Conservation (phyloP, 2,888 invertebrate species). For the Sarcophaga variegata region DNA sequence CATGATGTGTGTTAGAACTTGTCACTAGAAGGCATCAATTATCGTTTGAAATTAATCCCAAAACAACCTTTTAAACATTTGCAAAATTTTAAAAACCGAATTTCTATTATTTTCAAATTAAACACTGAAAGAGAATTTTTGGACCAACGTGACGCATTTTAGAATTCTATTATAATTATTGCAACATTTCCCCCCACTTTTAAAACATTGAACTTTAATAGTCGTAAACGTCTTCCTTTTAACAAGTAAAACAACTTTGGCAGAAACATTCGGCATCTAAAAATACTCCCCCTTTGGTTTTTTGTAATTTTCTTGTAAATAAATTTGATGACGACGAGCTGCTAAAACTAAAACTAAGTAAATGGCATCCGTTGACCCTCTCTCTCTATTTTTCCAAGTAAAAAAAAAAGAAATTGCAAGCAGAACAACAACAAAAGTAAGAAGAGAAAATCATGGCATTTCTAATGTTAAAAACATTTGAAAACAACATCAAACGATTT, state of each 20-base stretch:
- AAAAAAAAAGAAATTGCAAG: conserved; percentile 1
- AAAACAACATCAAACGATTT: conserved; percentile 65
- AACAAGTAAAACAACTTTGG: neutral
- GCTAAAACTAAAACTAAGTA: neutral
- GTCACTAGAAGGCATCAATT: too few species aligned
- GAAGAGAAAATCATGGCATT: conserved; percentile 12
- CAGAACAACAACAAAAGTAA: neutral
- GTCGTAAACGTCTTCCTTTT: neutral
- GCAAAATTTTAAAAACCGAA: neutral
- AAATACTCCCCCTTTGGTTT: neutral
- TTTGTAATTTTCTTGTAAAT: neutral
- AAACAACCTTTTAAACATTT: too few species aligned
- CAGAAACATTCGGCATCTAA: neutral
- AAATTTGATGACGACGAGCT: neutral
- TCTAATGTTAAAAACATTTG: conserved; percentile 43
- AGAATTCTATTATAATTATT: neutral
- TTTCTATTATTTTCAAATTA: neutral
- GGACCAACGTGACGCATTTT: neutral
- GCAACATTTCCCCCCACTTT: neutral
- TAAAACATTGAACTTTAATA: neutral
- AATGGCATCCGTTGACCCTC: conserved; percentile 39
- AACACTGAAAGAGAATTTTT: neutral
- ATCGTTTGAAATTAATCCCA: too few species aligned
- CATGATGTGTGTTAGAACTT: too few species aligned
- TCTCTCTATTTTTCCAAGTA: neutral